Base-by-base conservation (phyloP, 2,888 invertebrate species). In the Lithodes maja region DNA sequence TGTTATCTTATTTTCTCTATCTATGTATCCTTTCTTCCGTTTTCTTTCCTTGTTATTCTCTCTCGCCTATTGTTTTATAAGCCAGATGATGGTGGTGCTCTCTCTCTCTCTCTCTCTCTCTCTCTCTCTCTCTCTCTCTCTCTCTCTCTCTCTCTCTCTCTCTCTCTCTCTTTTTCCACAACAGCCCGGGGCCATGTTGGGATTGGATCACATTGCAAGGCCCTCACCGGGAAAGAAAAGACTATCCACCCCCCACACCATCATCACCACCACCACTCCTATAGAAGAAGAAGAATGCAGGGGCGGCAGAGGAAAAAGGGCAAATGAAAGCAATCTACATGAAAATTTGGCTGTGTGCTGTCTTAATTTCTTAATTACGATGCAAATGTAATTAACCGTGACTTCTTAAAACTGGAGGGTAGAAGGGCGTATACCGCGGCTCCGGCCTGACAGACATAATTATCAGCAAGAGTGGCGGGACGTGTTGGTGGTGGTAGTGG, bases 331-430 rank as follows among this genome's bases (percentile, higher is more conserved):
- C 87, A 87, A 90, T 90, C 90, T 90, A 90, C 90, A 90, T 90
- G 87, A 87, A 90, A 90, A 90, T 87, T 87, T 87, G 90, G 84
- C 82, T 85, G 87, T 85, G 87, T 87, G 85, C 87, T 87, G 87
- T 90, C 90, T 90, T 90, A 90, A 90, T 90, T 90, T 87, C 87
- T 87, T 90, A 90, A 90, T 90, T 90, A 90, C 90, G 87, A 90
- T 90, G 90, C 90, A 90, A 90, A 90, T 90, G 90, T 90, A 90
- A 90, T 90, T 90, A 90, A 90, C 81, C 90, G 90, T 87, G 90
- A 90, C 90, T 90, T 90, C 90, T 90, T 90, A 90, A 90, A 90
- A 90, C 90, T 85, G 81, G 87, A 75, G 85, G 85, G 85, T 77
- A 90, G 85, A 90, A 82, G 87, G 90, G 90, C 90, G 90, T 90